A percentile compares a stretch with the other conserved stretches of the same genome.
These are phyloP conservation scores for Jacana jacana DNA, from an alignment of 2,113 vertebrate genomes.

Conservation along the genomic window DNA sequence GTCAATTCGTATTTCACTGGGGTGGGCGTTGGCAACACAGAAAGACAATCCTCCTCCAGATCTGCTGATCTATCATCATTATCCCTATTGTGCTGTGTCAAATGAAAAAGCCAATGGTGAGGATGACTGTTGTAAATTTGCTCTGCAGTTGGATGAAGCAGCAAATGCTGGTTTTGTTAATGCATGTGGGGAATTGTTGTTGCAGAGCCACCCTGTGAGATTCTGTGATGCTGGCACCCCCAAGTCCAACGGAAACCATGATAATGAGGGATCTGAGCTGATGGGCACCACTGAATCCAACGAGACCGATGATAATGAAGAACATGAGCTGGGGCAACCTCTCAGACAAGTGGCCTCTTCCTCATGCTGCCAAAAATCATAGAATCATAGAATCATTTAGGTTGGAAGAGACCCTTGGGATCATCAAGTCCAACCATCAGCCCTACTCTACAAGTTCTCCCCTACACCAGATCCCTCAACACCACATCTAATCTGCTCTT, in stretches of 20 bases:
- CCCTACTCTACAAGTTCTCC: no score
- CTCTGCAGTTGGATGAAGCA: not conserved
- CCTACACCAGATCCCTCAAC: no score
- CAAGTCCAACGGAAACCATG: not conserved
- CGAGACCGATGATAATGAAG: not conserved
- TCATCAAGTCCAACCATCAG: no score
- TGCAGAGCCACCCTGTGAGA: slow-evolving; percentile 54
- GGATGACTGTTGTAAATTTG: not conserved
- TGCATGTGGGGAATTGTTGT: not conserved
- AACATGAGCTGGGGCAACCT: not conserved
- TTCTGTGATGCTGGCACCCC: not conserved
- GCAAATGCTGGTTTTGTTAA: not conserved
- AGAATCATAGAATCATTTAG: no score
- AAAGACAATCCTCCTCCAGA: slow-evolving; percentile 60
- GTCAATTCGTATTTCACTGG: not conserved
- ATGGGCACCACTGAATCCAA: not conserved
- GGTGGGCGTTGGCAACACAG: slow-evolving; percentile 36
- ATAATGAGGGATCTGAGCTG: not conserved
- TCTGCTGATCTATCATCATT: slow-evolving; percentile 51
- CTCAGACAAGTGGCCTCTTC: not conserved
- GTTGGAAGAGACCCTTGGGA: no score
- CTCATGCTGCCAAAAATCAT: not conserved
- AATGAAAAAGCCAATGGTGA: not conserved
- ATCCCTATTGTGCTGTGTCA: slow-evolving; percentile 34
- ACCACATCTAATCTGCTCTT: no score